Conservation (phyloP, 2,888 invertebrate species). For the Nephrocerus scutellatus region DNA sequence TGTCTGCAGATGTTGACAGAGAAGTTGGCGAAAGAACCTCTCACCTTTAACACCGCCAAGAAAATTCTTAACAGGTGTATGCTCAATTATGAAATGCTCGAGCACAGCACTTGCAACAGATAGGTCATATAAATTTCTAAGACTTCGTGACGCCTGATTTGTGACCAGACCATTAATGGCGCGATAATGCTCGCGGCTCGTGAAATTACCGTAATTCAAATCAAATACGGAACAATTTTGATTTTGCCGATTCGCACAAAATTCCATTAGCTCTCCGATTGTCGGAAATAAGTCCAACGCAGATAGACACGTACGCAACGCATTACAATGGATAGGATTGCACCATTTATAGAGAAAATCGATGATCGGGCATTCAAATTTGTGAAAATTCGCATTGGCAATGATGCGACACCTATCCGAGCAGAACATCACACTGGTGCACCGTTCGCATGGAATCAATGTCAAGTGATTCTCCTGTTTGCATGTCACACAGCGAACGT, state of each 20-base stretch:
- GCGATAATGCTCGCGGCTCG: too few relatives aligned
- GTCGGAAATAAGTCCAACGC: too few relatives aligned
- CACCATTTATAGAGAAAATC: too few relatives aligned
- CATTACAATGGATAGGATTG: constrained; percentile 57
- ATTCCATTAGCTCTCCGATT: constrained; percentile 28
- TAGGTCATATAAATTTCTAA: constrained; percentile 60
- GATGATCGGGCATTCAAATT: too few relatives aligned
- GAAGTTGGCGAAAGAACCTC: constrained; percentile 50
- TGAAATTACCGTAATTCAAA: constrained; percentile 16
- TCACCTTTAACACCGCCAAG: constrained; percentile 27
- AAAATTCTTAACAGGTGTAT: constrained; percentile 48
- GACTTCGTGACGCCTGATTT: constrained; percentile 54
- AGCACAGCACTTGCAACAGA: constrained; percentile 48
- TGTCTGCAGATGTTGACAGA: constrained; percentile 66
- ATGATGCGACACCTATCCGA: too few relatives aligned
- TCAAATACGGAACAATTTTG: constrained; percentile 18
- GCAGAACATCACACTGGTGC: too few relatives aligned
- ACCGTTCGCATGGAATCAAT: too few relatives aligned
- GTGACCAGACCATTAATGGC: constrained; percentile 57
- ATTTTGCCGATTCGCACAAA: too few relatives aligned
- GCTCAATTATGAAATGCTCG: constrained; percentile 51
- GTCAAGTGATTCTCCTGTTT: too few relatives aligned
- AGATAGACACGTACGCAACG: constrained; percentile 52
- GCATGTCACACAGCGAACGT: too few relatives aligned
- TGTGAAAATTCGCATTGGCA: too few relatives aligned